Percentiles rank a stretch among this genome's conserved stretches.
Conservation (phyloP, 2,888 invertebrate genomes). For the Thecophora atra region DNA sequence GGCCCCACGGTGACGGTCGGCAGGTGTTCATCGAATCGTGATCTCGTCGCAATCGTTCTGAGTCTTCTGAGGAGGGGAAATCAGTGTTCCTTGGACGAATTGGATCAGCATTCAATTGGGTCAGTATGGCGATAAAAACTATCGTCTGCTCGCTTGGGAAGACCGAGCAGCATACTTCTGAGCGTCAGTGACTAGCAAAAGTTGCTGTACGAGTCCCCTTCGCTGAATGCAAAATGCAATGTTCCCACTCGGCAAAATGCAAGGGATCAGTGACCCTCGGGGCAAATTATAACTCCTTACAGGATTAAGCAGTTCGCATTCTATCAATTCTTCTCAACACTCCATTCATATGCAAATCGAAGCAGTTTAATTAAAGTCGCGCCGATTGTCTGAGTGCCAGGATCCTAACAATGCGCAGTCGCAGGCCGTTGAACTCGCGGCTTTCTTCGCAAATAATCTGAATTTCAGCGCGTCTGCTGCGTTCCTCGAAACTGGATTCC, state of each 20-base stretch:
- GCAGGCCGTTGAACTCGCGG: constrained; percentile 14
- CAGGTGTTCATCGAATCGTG: constrained; percentile 10
- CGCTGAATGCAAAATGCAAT: no score
- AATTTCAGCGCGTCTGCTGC: no score
- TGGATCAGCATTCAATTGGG: not conserved
- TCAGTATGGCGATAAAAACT: not conserved
- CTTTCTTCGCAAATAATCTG: not conserved
- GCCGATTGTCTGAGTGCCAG: not conserved
- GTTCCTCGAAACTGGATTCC: not conserved
- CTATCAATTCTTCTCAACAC: not conserved
- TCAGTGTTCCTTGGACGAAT: not conserved
- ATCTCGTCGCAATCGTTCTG: constrained; percentile 6
- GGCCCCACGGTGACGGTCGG: not conserved
- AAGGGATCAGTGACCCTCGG: no score
- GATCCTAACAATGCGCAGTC: not conserved
- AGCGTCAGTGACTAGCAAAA: no score
- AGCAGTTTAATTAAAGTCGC: not conserved
- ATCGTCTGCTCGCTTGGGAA: not conserved
- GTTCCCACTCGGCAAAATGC: no score
- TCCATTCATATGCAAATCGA: constrained; percentile 13
- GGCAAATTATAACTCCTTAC: no score
- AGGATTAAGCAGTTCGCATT: no score
- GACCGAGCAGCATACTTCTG: no score
- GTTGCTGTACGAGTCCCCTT: no score
- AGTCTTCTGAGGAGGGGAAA: not conserved